Base-by-base conservation (phyloP, 2,797 vertebrate genomes). In the Ptychadena robeensis region DNA sequence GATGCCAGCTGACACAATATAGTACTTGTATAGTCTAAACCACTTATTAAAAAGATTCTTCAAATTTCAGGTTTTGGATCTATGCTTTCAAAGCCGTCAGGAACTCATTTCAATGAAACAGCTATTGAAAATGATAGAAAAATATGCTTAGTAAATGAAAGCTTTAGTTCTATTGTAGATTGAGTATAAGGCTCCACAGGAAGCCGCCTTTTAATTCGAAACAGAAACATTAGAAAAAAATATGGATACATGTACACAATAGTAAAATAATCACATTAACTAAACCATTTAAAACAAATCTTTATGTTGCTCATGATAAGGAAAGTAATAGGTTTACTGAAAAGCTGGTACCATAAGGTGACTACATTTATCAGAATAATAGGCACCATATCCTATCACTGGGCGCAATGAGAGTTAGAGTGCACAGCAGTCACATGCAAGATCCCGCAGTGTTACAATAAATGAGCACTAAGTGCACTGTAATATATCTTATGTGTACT, bases 1-100 rank as follows among this genome's bases (percentile, higher is more conserved):
- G 38, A 31, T 27, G 61, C 69, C 34, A 15, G 31, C 69, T 66
- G 70, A 73, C 61, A 79, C 44, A 79, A 44, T 66, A 30, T 32
- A 44, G 28, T 38, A 12, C 34, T 67, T 76, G 37, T 76, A 18
- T 65, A 32, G n/a, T 61, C 9, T 22, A 44, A 65, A 63, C 15
- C 14, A 61, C 53, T 12, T 38, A 32, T 67, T 66, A 78, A 48
- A 48, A 48, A 44, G 30, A 44, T 67, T 76, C 28, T 38, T 40
- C 35, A 65, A 22, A 63, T 34, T 65, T 67, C 15, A 4, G 30
- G 27, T n/a, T 44, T 59, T 25, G 65, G 25, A 76, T 22, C 15
- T 75, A 30, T 27, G 59, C 73, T 65, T 64, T 4, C 28, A 65
- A 65, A 40, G 18, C 27, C 61, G 44, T 63, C 48, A 73, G 31